Evolutionary conservation across 1,140 invertebrate genomes (phyloP).

Genomic region (Bombus haemorrhoidalis): DNA sequence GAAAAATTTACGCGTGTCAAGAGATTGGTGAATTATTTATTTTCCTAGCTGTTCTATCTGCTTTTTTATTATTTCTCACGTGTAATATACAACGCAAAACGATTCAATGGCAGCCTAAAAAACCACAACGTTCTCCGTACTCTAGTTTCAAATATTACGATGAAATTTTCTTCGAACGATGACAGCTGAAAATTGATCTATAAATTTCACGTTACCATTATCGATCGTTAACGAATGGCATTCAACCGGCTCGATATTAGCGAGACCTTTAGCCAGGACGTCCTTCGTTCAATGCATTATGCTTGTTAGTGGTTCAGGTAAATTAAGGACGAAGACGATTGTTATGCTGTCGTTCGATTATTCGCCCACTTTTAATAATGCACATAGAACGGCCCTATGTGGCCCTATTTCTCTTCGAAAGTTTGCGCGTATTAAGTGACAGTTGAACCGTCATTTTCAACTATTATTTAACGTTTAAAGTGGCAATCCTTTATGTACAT

Average conservation of each 20-base stretch:
- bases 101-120: background rate
- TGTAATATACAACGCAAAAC: background rate
- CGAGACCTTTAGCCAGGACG: background rate
- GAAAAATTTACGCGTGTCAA: too few species aligned
- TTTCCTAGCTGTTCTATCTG: background rate
- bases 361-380: background rate
- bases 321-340: slow-evolving; percentile 14
- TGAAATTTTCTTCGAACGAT: background rate
- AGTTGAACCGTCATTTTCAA: background rate
- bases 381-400: background rate
- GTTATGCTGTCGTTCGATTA: background rate
- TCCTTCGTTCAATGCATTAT: background rate
- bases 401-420: background rate
- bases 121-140: background rate
- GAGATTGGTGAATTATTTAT: too few species aligned
- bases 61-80: fast-evolving
- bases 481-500: background rate
- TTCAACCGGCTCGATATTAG: background rate
- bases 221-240: slow-evolving; percentile 13
- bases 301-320: background rate
- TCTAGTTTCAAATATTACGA: background rate
- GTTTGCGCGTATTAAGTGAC: background rate
- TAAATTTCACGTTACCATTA: background rate
- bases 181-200: background rate
- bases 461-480: background rate